A percentile compares a stretch with the other conserved stretches of the same genome.
These are phyloP conservation scores for Scrobipalpa atriplicella DNA, from an alignment of 2,888 invertebrate species.

Conservation along the genomic window DNA sequence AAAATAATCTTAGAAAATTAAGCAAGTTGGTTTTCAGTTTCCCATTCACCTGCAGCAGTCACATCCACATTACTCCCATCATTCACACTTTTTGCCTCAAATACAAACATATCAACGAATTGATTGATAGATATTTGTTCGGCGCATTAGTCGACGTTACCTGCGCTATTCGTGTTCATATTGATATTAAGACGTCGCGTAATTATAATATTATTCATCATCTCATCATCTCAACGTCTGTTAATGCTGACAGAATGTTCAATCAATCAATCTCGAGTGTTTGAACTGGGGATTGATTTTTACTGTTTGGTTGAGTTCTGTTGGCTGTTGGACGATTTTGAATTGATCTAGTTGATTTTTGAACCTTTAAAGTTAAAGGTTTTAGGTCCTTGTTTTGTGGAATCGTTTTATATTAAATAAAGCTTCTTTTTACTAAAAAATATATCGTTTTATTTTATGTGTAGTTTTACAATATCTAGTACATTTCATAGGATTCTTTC, in stretches of 20 bases:
- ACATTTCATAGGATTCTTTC: too few relatives aligned
- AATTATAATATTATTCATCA: constrained; percentile 69
- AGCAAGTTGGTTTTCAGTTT: constrained; percentile 33
- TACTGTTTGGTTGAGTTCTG: not conserved
- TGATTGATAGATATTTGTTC: constrained; percentile 80
- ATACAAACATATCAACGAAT: constrained; percentile 56
- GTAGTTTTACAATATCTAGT: too few relatives aligned
- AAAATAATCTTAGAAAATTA: too few relatives aligned
- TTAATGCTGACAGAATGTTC: constrained; percentile 47
- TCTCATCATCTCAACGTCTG: constrained; percentile 30
- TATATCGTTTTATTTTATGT: too few relatives aligned
- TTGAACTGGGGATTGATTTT: constrained; percentile 33
- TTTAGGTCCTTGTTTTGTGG: too few relatives aligned
- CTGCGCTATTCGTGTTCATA: constrained; percentile 63
- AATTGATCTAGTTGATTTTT: too few relatives aligned
- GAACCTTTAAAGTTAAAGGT: too few relatives aligned
- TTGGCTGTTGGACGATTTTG: too few relatives aligned
- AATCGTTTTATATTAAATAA: too few relatives aligned
- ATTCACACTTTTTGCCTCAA: constrained; percentile 53
- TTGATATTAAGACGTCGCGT: constrained; percentile 71
- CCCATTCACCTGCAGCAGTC: constrained; percentile 17
- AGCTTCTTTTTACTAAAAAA: too few relatives aligned
- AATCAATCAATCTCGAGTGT: constrained; percentile 47
- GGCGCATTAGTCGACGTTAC: constrained; percentile 62
- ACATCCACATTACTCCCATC: constrained; percentile 49